Conservation (phyloP, 2,797 vertebrate species). For the Tadarida brasiliensis region DNA sequence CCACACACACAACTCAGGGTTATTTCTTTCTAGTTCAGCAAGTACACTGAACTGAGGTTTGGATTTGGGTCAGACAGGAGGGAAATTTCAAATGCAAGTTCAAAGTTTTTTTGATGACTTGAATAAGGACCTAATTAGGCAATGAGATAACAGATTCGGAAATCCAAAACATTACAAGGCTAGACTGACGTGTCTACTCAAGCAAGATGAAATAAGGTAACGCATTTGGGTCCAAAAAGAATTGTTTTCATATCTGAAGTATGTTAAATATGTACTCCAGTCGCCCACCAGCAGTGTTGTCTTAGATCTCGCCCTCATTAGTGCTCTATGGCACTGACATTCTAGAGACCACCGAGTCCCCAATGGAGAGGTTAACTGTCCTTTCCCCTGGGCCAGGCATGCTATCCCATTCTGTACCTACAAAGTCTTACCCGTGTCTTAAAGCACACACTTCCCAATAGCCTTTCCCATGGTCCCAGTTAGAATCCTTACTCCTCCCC, state of each 20-base stretch:
- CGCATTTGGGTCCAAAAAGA: neutral
- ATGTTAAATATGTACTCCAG: neutral
- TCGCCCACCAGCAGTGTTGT: neutral
- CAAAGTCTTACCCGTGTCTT: neutral
- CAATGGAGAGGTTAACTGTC: neutral
- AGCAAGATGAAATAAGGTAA: neutral
- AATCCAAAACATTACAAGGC: neutral
- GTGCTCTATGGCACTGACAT: neutral
- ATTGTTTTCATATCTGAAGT: neutral
- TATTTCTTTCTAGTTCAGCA: neutral
- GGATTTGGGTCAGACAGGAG: neutral
- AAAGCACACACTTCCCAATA: neutral
- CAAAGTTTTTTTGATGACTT: neutral
- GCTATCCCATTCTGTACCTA: neutral
- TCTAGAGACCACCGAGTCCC: neutral
- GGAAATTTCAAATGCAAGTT: neutral
- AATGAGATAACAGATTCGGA: neutral
- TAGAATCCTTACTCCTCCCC: neutral
- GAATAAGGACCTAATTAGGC: neutral
- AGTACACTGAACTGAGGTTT: neutral
- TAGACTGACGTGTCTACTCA: neutral
- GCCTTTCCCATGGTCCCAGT: neutral
- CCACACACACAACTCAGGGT: neutral
- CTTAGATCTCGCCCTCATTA: neutral
- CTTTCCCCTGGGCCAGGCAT: neutral